phyloP scores from a whole-genome alignment of 1,140 invertebrate species.

The Zaprionus lachaisei region DNA sequence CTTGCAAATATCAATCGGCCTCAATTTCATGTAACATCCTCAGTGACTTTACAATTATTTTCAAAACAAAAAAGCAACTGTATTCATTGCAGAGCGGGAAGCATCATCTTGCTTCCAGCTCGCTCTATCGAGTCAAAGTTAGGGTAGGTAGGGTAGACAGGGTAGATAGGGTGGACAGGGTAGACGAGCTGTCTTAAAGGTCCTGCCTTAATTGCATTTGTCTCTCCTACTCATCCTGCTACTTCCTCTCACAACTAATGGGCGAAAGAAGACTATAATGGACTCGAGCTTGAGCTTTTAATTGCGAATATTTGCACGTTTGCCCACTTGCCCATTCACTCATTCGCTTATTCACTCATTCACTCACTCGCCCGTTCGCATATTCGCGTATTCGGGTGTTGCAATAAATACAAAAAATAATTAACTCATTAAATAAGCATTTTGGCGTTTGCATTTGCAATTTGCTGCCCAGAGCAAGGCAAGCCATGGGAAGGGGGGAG shows the following conservation, averaged over 20 bases:
- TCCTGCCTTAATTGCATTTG: constrained; percentile 61
- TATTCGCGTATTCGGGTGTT: constrained; percentile 58
- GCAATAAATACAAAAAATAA: constrained; percentile 82
- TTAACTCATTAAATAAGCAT: constrained; percentile 83
- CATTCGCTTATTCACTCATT: not conserved
- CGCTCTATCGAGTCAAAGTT: too few relatives aligned
- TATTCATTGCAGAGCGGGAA: too few relatives aligned
- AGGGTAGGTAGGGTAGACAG: too few relatives aligned
- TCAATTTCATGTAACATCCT: too few relatives aligned
- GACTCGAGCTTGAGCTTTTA: constrained; percentile 57
- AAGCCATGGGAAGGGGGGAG: not conserved
- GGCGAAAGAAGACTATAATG: constrained; percentile 47
- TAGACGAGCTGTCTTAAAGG: constrained; percentile 11
- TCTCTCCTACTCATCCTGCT: not conserved
- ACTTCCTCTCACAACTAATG: not conserved
- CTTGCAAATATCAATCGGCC: too few relatives aligned
- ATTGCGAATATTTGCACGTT: constrained; percentile 74
- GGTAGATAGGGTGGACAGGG: not conserved
- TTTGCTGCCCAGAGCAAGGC: constrained; percentile 36
- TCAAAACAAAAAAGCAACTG: too few relatives aligned
- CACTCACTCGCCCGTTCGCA: not conserved
- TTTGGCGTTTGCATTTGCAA: constrained; percentile 70
- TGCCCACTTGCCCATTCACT: constrained; percentile 10
- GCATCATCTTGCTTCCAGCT: too few relatives aligned
- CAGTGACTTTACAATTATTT: too few relatives aligned